These are phyloP conservation scores for Petrolisthes manimaculis DNA, from an alignment of 2,888 invertebrate genomes.

Conservation along the genomic window DNA sequence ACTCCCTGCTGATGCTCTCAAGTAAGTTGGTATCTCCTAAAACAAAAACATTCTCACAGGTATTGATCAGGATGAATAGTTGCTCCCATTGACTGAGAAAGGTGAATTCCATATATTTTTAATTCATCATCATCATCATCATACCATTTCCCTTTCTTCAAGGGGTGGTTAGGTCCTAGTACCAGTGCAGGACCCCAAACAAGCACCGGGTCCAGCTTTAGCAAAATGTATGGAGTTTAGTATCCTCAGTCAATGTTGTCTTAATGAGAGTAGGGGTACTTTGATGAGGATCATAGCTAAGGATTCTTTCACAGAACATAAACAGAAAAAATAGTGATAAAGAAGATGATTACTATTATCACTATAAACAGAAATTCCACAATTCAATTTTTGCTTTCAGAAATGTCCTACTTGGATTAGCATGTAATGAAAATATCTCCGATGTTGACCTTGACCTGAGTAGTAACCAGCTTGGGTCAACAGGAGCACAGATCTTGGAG, in stretches of 20 bases:
- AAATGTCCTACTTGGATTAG: constrained; percentile 90
- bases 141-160: too few species aligned
- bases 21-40: constrained; percentile 74
- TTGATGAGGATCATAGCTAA: too few species aligned
- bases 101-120: neutral
- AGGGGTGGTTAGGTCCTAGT: too few species aligned
- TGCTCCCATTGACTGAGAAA: neutral
- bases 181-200: neutral
- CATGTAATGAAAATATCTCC: constrained; percentile 92
- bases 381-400: constrained; percentile 71
- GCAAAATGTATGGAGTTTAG: neutral
- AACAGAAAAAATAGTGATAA: too few species aligned
- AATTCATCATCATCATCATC: neutral
- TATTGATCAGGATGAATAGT: neutral
- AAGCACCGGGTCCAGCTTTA: neutral
- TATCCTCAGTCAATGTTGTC: too few species aligned
- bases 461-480: constrained; percentile 84
- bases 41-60: neutral
- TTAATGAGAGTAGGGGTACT: too few species aligned
- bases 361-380: too few species aligned
- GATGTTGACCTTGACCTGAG: constrained; percentile 89
- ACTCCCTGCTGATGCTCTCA: constrained; percentile 91
- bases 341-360: too few species aligned
- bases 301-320: too few species aligned
- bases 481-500: constrained; percentile 91